Evolutionary conservation across 2,113 vertebrate species (phyloP).

Genomic region (Lycaon pictus): DNA sequence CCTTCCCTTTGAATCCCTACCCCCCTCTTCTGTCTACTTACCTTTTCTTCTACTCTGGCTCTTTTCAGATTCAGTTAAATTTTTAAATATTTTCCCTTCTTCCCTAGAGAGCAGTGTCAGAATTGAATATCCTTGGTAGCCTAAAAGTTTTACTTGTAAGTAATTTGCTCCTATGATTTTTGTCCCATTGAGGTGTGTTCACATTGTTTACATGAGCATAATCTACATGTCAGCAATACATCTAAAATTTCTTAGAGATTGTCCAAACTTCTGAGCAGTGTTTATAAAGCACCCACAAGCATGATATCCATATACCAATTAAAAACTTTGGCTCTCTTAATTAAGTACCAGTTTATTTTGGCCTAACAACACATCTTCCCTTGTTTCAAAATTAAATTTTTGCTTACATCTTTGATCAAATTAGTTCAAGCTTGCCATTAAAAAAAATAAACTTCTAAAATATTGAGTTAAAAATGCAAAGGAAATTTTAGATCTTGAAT

Average conservation of each 20-base stretch:
- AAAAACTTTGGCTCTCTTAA: conserved; percentile 33
- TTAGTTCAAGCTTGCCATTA: conserved; percentile 18
- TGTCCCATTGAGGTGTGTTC: conserved; percentile 7
- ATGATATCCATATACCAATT: background rate
- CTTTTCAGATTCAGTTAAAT: conserved; percentile 60
- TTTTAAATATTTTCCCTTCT: conserved; percentile 52
- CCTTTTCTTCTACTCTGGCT: conserved; percentile 38
- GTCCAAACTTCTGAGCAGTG: conserved; percentile 17
- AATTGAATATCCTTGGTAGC: conserved; percentile 61
- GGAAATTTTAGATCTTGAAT: conserved; percentile 27
- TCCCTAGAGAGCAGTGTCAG: conserved; percentile 61
- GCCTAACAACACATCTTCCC: background rate
- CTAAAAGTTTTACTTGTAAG: conserved; percentile 61
- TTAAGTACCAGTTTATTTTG: background rate
- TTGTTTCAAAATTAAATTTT: conserved; percentile 50
- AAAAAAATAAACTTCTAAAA: conserved; percentile 36
- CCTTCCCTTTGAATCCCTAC: background rate
- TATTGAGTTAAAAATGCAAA: conserved; percentile 54
- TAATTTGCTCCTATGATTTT: background rate
- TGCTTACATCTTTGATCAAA: background rate
- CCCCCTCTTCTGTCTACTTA: background rate
- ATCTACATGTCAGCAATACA: background rate
- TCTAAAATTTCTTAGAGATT: background rate
- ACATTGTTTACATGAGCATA: background rate
- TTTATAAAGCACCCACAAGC: background rate